Evolutionary conservation across 2,113 vertebrate genomes (phyloP), one percentile per base, ranked within the genome.

Genomic region (Cynocephalus volans): DNA sequence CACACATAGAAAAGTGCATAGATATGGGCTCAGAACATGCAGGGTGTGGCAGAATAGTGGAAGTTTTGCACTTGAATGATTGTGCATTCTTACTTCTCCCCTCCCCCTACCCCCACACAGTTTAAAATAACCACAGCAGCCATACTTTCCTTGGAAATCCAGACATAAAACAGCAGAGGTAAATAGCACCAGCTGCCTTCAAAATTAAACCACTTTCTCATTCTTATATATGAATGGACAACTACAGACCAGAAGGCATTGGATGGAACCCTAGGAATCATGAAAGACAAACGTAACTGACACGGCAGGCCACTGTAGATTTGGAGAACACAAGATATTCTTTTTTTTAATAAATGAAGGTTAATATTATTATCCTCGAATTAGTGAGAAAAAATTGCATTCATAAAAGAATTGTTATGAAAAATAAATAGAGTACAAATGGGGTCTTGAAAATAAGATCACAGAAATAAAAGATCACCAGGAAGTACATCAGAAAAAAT

Each of bases 391-490:
- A 23, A 80, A 24, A 48, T 17, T 33, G 6, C 24, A 50, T 58
- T 21, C 56, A 64, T 41, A 45, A 93, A 93, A n/a, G 62, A 60
- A 87, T 45, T 50, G n/a, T 69, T 82, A 89, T 17, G 31, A 31
- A 88, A 65, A 81, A 73, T 58, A 28, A 73, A 65, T 60, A 94
- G n/a, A 48, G 48, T 54, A 64, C 45, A 81, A 89, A 91, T 70
- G 26, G 28, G 24, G 21, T 50, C 52, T 83, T 17, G 1, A 50
- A 77, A 54, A 65, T 77, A 52, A 19, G 65, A 69, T 28, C 69
- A 52, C 31, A 60, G 64, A 88, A 70, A 50, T 80, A 72, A 95
- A 83, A 75, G 28, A 67, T 36, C 31, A 0, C 26, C 58, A 45
- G 31, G 50, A 56, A 75, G 28, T 28, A 64, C 48, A 19, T 65